phyloP scores from a whole-genome alignment of 2,888 invertebrate genomes.

The Sipha maydis region DNA sequence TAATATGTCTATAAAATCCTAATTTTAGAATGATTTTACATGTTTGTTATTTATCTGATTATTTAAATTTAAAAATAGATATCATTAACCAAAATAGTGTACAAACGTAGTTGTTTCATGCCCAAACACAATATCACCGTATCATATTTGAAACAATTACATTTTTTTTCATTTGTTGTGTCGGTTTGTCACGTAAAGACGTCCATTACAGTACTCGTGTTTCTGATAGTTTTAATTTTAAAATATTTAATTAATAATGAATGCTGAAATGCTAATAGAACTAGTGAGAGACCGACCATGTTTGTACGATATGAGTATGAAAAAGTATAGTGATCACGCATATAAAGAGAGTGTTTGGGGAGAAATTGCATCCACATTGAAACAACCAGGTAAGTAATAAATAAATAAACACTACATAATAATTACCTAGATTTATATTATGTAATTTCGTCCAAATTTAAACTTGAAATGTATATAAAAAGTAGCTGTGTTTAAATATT shows the following conservation, averaged over 20 bases:
- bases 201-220: slow-evolving; percentile 3
- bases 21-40: slow-evolving; percentile 3
- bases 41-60: slow-evolving; percentile 1
- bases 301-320: slow-evolving; percentile 40
- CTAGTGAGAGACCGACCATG: slow-evolving; percentile 34
- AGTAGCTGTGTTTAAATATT: too few relatives aligned
- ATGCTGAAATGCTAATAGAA: slow-evolving; percentile 37
- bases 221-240: slow-evolving; percentile 2
- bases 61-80: slow-evolving; percentile 8
- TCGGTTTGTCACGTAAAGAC: slow-evolving; percentile 5
- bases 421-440: neutral
- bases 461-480: too few relatives aligned
- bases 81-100: slow-evolving; percentile 4
- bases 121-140: slow-evolving; percentile 5
- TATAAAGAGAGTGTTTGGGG: slow-evolving; percentile 22
- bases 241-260: slow-evolving; percentile 28
- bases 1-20: slow-evolving; percentile 1
- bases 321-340: slow-evolving; percentile 38
- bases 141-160: slow-evolving; percentile 1
- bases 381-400: slow-evolving; percentile 11
- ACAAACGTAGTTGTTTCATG: slow-evolving; percentile 8
- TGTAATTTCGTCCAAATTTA: neutral
- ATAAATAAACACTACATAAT: neutral
- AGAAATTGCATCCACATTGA: slow-evolving; percentile 6
- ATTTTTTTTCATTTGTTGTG: slow-evolving; percentile 3